Base-by-base conservation (phyloP, 2,113 vertebrate species). In the Phrynosoma platyrhinos region DNA sequence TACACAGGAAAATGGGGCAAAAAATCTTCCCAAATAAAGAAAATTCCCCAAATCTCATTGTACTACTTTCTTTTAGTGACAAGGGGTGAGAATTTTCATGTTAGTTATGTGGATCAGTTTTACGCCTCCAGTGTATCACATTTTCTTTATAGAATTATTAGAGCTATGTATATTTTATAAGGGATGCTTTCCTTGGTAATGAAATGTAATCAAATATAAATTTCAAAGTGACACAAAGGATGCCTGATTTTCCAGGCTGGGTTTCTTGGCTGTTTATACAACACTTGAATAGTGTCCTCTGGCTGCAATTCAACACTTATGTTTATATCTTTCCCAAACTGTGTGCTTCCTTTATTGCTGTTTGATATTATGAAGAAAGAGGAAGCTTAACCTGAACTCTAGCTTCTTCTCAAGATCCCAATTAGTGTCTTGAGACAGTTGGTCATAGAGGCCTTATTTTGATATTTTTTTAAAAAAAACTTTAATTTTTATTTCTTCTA, bases 271-370 rank as follows among this genome's bases (percentile, higher is more conserved):
- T 84, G 62, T 92, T 94, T 77, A 86, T 77, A 93, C 21, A 40
- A 91, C 79, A 16, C 6, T 87, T 83, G 85, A 94, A 75, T 82
- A 86, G 95, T 91, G 90, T 91, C 36, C 79, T 89, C 77, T 89
- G 87, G 92, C 40, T 91, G 47, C 20, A 92, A 86, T 87, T 91
- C 71, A 87, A 23, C 87, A 82, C 1, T n/a, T 87, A 5, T 69
- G 79, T 93, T 90, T 92, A 89, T 86, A 30, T 36, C 69, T 86
- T 84, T 30, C 32, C 80, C 84, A 71, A n/a, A 69, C 9, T 20
- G 85, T 83, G 0, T 2, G 10, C 0, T 64, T 12, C 91, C 9
- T 88, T 90, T 88, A 42, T 47, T 85, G 68, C 20, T 90, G 21
- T 53, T 86, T 81, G 23, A 21, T 0, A 71, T 83, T 87, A 40